Evolutionary conservation across 2,113 vertebrate species (phyloP).

Genomic region (Machaerirhynchus nigripectus): DNA sequence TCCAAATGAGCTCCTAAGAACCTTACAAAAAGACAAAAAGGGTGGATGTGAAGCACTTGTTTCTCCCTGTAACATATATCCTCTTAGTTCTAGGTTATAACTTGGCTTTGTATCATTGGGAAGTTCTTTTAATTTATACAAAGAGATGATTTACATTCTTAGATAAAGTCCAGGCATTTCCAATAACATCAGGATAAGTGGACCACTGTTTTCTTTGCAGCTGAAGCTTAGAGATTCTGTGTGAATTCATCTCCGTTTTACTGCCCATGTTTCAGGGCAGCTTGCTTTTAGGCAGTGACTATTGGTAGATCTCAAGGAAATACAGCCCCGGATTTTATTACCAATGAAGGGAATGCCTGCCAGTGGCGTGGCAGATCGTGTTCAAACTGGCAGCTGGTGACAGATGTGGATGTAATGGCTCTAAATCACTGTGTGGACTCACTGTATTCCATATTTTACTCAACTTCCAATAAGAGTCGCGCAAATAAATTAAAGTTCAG

Average conservation of each 20-base stretch:
- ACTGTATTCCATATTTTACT: conserved; percentile 29
- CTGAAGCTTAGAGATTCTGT: background rate
- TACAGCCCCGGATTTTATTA: background rate
- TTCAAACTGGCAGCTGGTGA: conserved; percentile 44
- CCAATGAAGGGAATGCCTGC: background rate
- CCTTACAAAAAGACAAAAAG: background rate
- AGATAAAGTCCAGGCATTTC: background rate
- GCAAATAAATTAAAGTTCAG: conserved; percentile 55
- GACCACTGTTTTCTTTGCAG: background rate
- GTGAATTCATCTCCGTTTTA: background rate
- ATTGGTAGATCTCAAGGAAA: conserved; percentile 25
- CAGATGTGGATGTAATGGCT: background rate
- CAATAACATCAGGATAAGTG: background rate
- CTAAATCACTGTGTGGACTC: conserved; percentile 37
- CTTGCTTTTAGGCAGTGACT: background rate
- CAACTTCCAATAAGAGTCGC: conserved; percentile 36
- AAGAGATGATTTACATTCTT: background rate
- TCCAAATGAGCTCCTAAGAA: conserved; percentile 53
- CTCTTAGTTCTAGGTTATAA: background rate
- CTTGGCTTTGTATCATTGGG: background rate
- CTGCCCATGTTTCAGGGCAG: background rate
- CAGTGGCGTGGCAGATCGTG: conserved; percentile 8
- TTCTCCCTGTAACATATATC: background rate
- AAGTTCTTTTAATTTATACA: background rate
- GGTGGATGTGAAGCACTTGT: background rate